Evolutionary conservation across 2,113 vertebrate genomes (phyloP), one percentile per base, ranked within the genome.

Genomic region (Neolamprologus cancellatus): DNA sequence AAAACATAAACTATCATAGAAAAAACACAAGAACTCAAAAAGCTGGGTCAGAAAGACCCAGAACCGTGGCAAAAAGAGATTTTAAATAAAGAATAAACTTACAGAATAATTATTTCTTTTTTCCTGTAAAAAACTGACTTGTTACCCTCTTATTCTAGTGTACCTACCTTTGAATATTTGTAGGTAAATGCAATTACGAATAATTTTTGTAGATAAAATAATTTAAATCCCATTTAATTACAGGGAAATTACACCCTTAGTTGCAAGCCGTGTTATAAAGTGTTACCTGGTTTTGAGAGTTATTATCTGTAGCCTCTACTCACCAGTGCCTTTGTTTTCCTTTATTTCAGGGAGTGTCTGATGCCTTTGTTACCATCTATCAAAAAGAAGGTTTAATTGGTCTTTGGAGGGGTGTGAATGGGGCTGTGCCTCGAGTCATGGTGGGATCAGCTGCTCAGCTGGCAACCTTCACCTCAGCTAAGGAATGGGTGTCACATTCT

Each of bases 391-490:
- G 98, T 2, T 79, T 98, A 7, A 64, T 78, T 20, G 98, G 98
- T 36, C 96, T 99, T 32, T 99, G 98, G 98, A 96, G 97, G 76
- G 98, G 98, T 0, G 98, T 97, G 83, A 97, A 97, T 0, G 98
- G 97, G 0, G 98, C 98, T 0, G 96, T 99, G 81, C 98, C 98
- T 18, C 96, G 98, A 0, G 98, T 99, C 89, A 98, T 96, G 79
- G 98, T 99, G 88, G 98, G 98, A 84, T 99, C 98, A 0, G 97
- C 98, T 0, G 95, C 96, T 2, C 98, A 99, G 84, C 96, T 99
- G 13, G 96, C 98, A 86, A 99, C 98, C 80, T 99, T 99, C 50
- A 88, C 97, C 89, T 97, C 97, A 0, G 96, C 97, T 94, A 99
- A 98, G 93, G 94, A 97, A 84, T 97, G 97, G 97, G 97, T 98